Evolutionary conservation across 1,140 invertebrate species (phyloP), one percentile per base, ranked within the genome.

Genomic region (Hirudo medicinalis): DNA sequence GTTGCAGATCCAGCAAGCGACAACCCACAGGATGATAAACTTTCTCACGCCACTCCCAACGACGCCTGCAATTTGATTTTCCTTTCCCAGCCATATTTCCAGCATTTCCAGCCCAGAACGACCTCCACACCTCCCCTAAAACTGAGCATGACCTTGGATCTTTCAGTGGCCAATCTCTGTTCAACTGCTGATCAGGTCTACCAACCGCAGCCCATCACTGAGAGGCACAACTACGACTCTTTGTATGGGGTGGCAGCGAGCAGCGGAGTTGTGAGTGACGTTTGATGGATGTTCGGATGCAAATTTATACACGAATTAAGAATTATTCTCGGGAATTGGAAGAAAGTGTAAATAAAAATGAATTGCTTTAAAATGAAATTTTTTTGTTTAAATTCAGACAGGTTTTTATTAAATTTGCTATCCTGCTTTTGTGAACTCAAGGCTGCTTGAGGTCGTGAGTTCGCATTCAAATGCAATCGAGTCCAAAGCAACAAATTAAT

Each of bases 81-180:
- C 29, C 8, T 63, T 25, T 63, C 57, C 29, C 57, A 63, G 57
- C 57, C 57, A 13, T 63, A 63, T 63, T 63, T 32, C 57, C 29
- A 22, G 57, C 22, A 25, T 32, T 22, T 25, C 22, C 57, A 25
- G 22, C 57, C 57, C 13, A 25, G 57, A 6, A 63, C 57, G 57
- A 25, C 57, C 17, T 67, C 49, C n/a, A 22, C 43, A 8, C 69
- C 69, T 6, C 57, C 72, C 2, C 27, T 63, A 0, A 71, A 71
- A 43, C 55, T 73, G 17, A 73, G 68, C 54, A 57, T 74, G 17
- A 74, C 73, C 19, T 63, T 74, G 25, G 73, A 74, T 69, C 70
- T 74, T 0, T 74, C 73, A 2, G 70, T 72, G 17, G 57, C 54
- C 70, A 71, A 71, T 66, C 67, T 72, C 67, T n/a, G 54, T 40